Evolutionary conservation across 2,113 vertebrate species (phyloP).

Genomic region (Raja brachyura): DNA sequence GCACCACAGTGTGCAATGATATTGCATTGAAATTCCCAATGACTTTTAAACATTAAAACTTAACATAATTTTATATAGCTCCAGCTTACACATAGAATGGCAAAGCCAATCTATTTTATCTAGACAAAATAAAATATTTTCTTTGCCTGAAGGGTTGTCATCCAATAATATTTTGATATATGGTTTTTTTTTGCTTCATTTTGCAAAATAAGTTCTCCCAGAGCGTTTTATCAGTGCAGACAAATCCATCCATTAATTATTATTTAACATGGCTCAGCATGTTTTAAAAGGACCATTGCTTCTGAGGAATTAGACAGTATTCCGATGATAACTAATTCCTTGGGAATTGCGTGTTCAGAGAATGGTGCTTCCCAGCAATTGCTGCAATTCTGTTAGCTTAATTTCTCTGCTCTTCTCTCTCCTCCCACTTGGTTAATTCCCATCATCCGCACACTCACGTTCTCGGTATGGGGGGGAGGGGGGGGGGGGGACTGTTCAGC

Average conservation of each 20-base stretch:
- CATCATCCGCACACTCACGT: constrained; percentile 24
- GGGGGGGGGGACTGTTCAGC: constrained; percentile 9
- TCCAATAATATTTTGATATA: neutral
- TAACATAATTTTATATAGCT: neutral
- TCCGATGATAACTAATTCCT: constrained; percentile 20
- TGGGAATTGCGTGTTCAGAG: neutral
- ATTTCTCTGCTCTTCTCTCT: constrained; percentile 27
- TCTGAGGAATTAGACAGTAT: neutral
- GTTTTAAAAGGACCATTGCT: neutral
- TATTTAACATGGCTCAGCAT: neutral
- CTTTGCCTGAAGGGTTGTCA: neutral
- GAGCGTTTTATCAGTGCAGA: neutral
- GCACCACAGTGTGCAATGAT: neutral
- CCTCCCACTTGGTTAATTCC: constrained; percentile 21
- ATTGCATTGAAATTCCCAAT: neutral
- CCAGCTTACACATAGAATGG: neutral
- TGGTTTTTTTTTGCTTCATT: neutral
- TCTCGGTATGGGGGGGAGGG: neutral
- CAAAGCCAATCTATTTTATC: neutral
- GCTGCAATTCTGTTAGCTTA: constrained; percentile 25
- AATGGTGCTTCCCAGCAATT: neutral
- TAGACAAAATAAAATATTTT: neutral
- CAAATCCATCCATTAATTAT: neutral
- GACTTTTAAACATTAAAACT: neutral
- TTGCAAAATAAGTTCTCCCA: neutral